Conservation (phyloP, 2,888 invertebrate genomes). For the Leptothorax acervorum region DNA sequence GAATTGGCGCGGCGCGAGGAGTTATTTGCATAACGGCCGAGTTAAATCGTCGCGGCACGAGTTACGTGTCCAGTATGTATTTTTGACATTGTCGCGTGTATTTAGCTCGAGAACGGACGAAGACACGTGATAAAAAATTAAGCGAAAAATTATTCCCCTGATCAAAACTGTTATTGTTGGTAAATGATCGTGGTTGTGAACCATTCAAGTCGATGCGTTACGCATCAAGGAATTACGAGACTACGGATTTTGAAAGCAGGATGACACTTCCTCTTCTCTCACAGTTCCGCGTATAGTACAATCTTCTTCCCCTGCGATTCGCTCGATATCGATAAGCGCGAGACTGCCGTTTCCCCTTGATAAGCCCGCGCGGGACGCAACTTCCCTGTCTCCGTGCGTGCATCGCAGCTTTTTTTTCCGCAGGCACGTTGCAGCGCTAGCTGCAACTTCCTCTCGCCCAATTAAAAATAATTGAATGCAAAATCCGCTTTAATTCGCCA, state of each 20-base stretch:
- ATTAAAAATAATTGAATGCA: constrained; percentile 64
- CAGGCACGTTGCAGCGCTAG: background rate
- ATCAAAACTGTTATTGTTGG: background rate
- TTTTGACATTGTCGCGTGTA: background rate
- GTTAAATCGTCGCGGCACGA: constrained; percentile 1
- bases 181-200: constrained; percentile 1
- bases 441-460: constrained; percentile 32
- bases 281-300: background rate
- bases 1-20: constrained; percentile 3
- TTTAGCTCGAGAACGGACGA: background rate
- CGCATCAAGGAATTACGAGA: background rate
- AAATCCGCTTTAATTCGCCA: constrained; percentile 54
- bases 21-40: constrained; percentile 30
- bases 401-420: constrained; percentile 21
- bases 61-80: background rate
- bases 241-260: background rate
- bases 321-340: constrained; percentile 15
- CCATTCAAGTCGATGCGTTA: background rate
- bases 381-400: constrained; percentile 4
- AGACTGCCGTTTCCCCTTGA: constrained; percentile 10
- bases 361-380: background rate
- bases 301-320: background rate
- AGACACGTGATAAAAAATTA: constrained; percentile 29
- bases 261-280: background rate
- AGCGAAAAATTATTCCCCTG: constrained; percentile 20